Evolutionary conservation across 92 coral and sea anemone species (phyloP).

Genomic region (Epizoanthus scotinus): DNA sequence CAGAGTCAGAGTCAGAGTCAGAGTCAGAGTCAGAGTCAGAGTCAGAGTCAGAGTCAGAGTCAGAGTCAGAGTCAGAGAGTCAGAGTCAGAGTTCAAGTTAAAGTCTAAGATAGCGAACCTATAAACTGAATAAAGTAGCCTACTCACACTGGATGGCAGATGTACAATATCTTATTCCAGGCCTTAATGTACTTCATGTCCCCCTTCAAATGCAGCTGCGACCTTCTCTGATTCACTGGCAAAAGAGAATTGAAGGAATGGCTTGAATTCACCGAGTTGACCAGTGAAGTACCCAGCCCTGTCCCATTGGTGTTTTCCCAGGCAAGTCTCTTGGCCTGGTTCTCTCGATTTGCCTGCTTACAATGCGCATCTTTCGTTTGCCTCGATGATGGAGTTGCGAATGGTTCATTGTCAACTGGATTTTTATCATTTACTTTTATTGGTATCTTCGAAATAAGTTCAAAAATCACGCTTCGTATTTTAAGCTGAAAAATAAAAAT

Average conservation of each 20-base stretch:
- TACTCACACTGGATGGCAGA: constrained; percentile 87
- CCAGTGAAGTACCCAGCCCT: background rate
- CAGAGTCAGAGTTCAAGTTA: background rate
- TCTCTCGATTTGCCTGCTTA: too few species aligned
- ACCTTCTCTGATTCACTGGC: background rate
- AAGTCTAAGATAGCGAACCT: background rate
- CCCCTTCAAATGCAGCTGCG: constrained; percentile 71
- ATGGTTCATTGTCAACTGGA: background rate
- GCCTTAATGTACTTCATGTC: constrained; percentile 68
- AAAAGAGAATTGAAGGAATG: background rate
- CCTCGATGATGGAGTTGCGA: background rate
- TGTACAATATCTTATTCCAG: constrained; percentile 66
- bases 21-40: background rate
- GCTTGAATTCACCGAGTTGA: constrained; percentile 11
- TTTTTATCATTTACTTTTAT: constrained; percentile 8
- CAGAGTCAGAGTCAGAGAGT: background rate
- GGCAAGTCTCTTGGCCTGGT: background rate
- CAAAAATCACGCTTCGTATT: constrained; percentile 68
- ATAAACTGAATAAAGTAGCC: background rate
- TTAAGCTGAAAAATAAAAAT: constrained; percentile 52
- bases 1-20: too few species aligned
- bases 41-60: background rate
- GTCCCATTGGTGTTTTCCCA: background rate
- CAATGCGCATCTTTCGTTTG: background rate
- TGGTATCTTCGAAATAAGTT: constrained; percentile 60